Evolutionary conservation across 1,140 invertebrate species (phyloP).

Genomic region (Drosophila kanapiae): DNA sequence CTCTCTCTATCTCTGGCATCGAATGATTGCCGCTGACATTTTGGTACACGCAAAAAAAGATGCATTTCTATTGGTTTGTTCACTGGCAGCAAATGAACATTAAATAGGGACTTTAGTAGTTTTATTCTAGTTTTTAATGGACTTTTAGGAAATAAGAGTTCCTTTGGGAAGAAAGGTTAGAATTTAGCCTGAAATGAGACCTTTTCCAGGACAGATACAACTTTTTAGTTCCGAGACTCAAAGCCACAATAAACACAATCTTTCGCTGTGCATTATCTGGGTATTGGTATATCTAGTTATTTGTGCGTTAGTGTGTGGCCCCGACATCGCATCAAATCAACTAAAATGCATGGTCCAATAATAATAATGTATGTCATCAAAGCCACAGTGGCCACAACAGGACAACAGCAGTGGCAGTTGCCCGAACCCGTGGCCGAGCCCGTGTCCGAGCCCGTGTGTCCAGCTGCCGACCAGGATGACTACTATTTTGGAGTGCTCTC

Average conservation of each 20-base stretch:
- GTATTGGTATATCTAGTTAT: slow-evolving; percentile 8
- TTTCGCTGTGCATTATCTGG: not conserved
- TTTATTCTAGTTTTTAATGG: not conserved
- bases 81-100: too few species aligned
- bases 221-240: too few species aligned
- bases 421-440: too few species aligned
- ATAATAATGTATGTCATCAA: slow-evolving; percentile 60
- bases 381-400: slow-evolving; percentile 30
- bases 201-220: too few species aligned
- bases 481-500: slow-evolving; percentile 29
- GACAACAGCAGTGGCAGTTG: slow-evolving; percentile 8
- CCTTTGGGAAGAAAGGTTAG: not conserved
- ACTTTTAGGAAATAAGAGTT: not conserved
- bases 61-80: not conserved
- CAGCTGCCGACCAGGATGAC: slow-evolving; percentile 11
- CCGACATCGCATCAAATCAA: slow-evolving; percentile 60
- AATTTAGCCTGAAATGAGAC: too few species aligned
- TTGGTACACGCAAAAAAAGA: not conserved
- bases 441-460: too few species aligned
- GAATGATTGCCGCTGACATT: slow-evolving; percentile 22
- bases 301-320: slow-evolving; percentile 5
- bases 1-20: not conserved
- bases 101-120: not conserved
- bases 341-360: slow-evolving; percentile 53
- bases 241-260: too few species aligned